phyloP scores from a whole-genome alignment of 1,140 invertebrate genomes.

The Drosophila tani region DNA sequence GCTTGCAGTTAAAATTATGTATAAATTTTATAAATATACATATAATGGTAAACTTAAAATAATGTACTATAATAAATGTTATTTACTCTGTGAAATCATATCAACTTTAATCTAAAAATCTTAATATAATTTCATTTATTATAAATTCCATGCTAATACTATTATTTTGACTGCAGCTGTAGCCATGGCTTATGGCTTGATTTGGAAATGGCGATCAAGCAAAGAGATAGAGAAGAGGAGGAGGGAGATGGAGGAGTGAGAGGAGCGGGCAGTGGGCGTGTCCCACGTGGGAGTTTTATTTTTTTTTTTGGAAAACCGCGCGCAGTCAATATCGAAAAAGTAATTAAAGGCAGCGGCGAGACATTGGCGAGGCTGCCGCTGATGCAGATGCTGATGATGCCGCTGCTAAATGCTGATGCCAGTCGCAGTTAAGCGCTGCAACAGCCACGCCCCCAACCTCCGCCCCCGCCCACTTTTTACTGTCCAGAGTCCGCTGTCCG shows the following conservation, averaged over 20 bases:
- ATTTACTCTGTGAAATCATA: no score
- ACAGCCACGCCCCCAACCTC: constrained; percentile 52
- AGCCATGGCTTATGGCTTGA: constrained; percentile 9
- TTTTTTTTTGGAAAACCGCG: constrained; percentile 11
- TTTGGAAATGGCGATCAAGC: constrained; percentile 43
- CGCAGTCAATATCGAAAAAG: constrained; percentile 73
- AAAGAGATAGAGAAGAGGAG: not conserved
- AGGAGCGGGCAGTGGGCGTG: constrained; percentile 43
- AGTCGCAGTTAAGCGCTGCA: constrained; percentile 45
- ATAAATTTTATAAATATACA: no score
- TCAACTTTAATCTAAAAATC: no score
- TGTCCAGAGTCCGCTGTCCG: not conserved
- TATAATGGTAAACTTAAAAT: no score
- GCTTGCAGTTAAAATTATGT: no score
- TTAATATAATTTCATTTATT: no score
- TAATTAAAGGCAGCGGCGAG: constrained; percentile 70
- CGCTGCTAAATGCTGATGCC: constrained; percentile 44
- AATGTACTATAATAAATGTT: no score
- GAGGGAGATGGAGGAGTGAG: not conserved
- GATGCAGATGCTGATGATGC: constrained; percentile 26
- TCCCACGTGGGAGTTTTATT: constrained; percentile 50
- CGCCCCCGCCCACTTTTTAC: constrained; percentile 5
- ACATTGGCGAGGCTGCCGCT: constrained; percentile 17
- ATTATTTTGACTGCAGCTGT: not conserved
- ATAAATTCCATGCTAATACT: not conserved